These are phyloP conservation scores for Myiozetetes cayanensis DNA, from an alignment of 2,113 vertebrate species.

Conservation along the genomic window DNA sequence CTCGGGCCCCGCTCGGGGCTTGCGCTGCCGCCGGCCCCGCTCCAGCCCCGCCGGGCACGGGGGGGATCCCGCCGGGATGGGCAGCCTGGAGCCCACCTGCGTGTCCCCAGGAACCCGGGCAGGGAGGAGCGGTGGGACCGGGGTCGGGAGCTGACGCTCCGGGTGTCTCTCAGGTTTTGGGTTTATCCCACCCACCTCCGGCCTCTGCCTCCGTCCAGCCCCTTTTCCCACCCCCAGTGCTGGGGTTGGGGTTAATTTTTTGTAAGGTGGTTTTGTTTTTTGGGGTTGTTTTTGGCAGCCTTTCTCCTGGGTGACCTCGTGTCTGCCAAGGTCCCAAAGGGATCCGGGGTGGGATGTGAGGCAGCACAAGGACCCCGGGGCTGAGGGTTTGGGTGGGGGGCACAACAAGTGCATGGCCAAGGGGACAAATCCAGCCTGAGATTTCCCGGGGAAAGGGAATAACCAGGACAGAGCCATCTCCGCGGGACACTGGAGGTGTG, in stretches of 20 bases:
- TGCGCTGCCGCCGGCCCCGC: neutral
- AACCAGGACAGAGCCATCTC: neutral
- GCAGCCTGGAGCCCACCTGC: neutral
- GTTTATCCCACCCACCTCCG: neutral
- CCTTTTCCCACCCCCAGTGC: fast-evolving
- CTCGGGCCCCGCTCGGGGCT: neutral
- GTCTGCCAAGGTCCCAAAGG: neutral
- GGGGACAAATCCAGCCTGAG: neutral
- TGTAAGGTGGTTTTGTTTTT: neutral
- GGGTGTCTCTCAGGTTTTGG: neutral
- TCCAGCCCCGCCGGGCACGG: too few species aligned
- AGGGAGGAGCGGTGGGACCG: fast-evolving
- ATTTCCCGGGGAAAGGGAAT: fast-evolving
- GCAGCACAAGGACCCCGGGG: neutral
- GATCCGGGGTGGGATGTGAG: neutral
- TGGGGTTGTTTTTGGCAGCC: neutral
- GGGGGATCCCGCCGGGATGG: neutral
- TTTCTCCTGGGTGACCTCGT: slow-evolving; percentile 53
- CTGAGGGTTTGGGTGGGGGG: fast-evolving
- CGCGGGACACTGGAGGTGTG: neutral
- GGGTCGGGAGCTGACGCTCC: fast-evolving
- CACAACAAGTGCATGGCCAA: too few species aligned
- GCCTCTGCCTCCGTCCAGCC: neutral
- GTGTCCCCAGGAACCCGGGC: fast-evolving
- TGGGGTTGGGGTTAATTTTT: neutral